Evolutionary conservation across 1,140 invertebrate genomes (phyloP).

Genomic region (Diabrotica undecimpunctata): DNA sequence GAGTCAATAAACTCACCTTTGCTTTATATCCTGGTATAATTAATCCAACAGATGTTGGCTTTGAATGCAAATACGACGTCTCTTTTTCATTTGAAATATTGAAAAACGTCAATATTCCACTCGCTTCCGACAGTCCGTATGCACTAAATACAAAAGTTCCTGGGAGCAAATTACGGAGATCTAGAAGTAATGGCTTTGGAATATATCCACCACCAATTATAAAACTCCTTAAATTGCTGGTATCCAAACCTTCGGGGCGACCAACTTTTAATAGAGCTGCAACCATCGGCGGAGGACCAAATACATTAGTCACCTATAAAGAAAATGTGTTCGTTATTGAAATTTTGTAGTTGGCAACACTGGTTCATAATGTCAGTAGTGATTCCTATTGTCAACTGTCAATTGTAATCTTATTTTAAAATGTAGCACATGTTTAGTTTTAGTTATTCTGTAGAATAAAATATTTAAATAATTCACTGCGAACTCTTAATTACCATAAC

Average conservation of each 20-base stretch:
- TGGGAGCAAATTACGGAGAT: constrained; percentile 38
- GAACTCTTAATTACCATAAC: too few species aligned
- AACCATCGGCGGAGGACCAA: constrained; percentile 43
- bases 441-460: too few species aligned
- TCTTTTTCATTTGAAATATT: constrained; percentile 31
- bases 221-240: constrained; percentile 29
- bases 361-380: too few species aligned
- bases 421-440: too few species aligned
- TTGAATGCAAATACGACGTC: constrained; percentile 28
- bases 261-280: constrained; percentile 44
- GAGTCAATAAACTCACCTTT: constrained; percentile 25
- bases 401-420: too few species aligned
- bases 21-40: constrained; percentile 33
- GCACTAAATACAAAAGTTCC: constrained; percentile 34
- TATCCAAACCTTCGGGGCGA: constrained; percentile 37
- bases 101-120: constrained; percentile 33
- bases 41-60: constrained; percentile 35
- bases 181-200: constrained; percentile 23
- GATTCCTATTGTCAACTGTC: too few species aligned
- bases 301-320: constrained; percentile 42
- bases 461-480: too few species aligned
- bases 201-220: constrained; percentile 34
- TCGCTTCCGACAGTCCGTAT: constrained; percentile 40
- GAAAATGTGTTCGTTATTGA: not conserved
- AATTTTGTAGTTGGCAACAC: too few species aligned